These are phyloP conservation scores for Halcyon leucocephala DNA, from an alignment of 2,797 vertebrate genomes.

Conservation along the genomic window DNA sequence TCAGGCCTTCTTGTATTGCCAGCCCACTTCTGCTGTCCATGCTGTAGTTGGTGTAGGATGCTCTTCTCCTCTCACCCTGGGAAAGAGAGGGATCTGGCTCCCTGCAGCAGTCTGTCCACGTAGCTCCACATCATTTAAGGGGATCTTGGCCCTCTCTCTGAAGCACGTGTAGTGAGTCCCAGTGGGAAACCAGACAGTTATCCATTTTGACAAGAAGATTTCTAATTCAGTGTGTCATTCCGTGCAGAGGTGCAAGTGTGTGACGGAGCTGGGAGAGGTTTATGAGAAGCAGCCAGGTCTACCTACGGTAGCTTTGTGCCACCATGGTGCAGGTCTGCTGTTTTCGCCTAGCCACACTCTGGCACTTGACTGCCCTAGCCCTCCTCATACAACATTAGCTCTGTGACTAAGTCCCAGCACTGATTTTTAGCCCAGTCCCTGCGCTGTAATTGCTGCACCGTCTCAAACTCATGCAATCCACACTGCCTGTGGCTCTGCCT, in stretches of 20 bases:
- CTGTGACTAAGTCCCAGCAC: not conserved
- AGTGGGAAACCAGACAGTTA: not conserved
- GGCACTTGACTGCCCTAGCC: not conserved
- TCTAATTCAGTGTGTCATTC: not conserved
- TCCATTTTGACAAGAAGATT: not conserved
- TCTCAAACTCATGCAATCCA: rapidly evolving
- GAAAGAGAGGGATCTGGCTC: not conserved
- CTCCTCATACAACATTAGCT: not conserved
- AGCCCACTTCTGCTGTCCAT: not conserved
- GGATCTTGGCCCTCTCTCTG: not conserved
- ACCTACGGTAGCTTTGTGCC: not conserved
- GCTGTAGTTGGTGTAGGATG: not conserved
- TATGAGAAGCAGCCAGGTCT: not conserved
- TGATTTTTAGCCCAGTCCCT: not conserved
- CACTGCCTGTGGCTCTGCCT: not conserved
- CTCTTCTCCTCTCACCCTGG: not conserved
- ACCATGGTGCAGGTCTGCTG: rapidly evolving
- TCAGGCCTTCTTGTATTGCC: not conserved
- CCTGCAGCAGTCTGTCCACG: not conserved
- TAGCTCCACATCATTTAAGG: not conserved
- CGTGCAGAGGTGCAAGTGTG: rapidly evolving
- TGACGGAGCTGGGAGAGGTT: not conserved
- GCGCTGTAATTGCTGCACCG: rapidly evolving
- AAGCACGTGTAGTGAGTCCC: not conserved
- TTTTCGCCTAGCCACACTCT: not conserved